Conservation (phyloP, 2,888 invertebrate species). For the Polia nebulosa region DNA sequence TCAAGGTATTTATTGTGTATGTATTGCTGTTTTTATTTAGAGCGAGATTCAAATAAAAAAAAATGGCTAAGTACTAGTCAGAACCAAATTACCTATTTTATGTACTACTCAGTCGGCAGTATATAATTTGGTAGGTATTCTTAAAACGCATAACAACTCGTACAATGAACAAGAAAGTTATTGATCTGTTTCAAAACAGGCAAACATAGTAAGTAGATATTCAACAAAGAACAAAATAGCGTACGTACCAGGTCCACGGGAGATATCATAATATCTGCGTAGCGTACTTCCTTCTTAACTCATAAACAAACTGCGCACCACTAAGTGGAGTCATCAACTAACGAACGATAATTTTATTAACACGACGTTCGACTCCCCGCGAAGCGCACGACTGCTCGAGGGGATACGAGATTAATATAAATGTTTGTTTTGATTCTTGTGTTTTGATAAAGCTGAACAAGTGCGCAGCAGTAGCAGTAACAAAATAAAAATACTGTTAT, state of each 20-base stretch:
- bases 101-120: not conserved
- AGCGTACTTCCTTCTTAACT: conserved; percentile 39
- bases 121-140: not conserved
- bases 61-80: too few relatives aligned
- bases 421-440: conserved; percentile 69
- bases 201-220: not conserved
- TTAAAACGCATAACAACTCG: conserved; percentile 19
- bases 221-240: conserved; percentile 26
- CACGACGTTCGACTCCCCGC: conserved; percentile 50
- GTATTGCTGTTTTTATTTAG: too few relatives aligned
- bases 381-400: conserved; percentile 31
- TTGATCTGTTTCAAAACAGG: conserved; percentile 42
- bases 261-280: conserved; percentile 66
- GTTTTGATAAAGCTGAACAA: conserved; percentile 56
- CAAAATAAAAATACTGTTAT: conserved; percentile 27
- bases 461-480: conserved; percentile 43
- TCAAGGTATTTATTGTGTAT: too few relatives aligned
- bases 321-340: conserved; percentile 46
- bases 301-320: conserved; percentile 65
- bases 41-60: too few relatives aligned
- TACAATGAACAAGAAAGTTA: conserved; percentile 20
- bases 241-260: conserved; percentile 69
- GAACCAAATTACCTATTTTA: not conserved
- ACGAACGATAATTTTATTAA: conserved; percentile 43
- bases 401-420: conserved; percentile 48